Conservation (phyloP, 2,888 invertebrate genomes). For the Taphrorychus bicolor region DNA sequence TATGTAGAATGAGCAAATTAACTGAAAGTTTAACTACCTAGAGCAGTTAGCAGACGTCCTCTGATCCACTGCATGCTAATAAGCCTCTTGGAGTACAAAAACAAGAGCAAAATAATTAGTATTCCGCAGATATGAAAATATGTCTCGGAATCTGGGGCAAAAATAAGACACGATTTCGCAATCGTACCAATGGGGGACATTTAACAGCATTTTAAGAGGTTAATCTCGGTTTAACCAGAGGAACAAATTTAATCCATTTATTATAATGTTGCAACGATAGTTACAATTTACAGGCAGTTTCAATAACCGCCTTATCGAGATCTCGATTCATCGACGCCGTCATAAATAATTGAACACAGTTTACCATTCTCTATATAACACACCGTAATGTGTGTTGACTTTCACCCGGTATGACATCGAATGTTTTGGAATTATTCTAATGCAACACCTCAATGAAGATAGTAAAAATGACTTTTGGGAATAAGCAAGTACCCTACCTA, state of each 20-base stretch:
- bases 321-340: conserved; percentile 3
- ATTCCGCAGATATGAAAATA: conserved; percentile 14
- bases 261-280: not conserved
- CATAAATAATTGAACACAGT: conserved; percentile 3
- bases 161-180: not conserved
- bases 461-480: too few relatives aligned
- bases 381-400: not conserved
- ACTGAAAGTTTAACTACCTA: too few relatives aligned
- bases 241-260: not conserved
- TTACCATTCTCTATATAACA: not conserved
- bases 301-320: not conserved
- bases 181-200: not conserved
- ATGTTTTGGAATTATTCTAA: not conserved
- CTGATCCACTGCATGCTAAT: not conserved
- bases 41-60: not conserved
- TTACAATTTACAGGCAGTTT: not conserved
- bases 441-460: too few relatives aligned
- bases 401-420: not conserved
- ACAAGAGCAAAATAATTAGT: conserved; percentile 6
- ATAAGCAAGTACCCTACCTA: too few relatives aligned
- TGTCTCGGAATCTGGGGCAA: not conserved
- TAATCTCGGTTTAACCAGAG: not conserved
- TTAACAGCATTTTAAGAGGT: not conserved
- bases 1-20: too few relatives aligned
- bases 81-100: not conserved